Conservation (phyloP, 30 jellyfish, hydroid and myxozoan genomes). For the Calvadosia cruxmelitensis region DNA sequence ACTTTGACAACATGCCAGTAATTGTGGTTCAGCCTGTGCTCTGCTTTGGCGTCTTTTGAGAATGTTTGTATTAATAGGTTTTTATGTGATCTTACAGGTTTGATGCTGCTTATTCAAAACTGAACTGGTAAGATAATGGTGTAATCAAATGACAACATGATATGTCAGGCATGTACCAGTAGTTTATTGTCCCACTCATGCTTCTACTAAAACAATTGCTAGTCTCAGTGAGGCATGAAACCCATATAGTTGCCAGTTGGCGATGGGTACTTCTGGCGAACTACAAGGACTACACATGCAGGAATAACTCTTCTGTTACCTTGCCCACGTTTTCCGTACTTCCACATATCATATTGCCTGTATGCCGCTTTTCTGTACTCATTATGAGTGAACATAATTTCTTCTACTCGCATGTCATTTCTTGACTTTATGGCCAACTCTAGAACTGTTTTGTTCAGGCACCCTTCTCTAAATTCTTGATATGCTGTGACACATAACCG, state of each 20-base stretch:
- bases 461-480: constrained; percentile 7
- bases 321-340: constrained; percentile 14
- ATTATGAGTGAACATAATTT: not conserved
- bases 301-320: constrained; percentile 14
- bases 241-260: not conserved
- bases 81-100: no score
- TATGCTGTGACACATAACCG: constrained; percentile 3
- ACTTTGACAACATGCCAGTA: no score
- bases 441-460: constrained; percentile 4
- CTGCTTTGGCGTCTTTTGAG: no score
- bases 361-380: constrained; percentile 25
- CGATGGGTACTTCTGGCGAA: constrained; percentile 7
- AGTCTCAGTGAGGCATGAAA: not conserved
- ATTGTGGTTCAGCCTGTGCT: no score
- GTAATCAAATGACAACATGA: no score
- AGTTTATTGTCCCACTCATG: no score
- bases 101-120: no score
- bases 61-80: no score
- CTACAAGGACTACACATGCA: constrained; percentile 6
- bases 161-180: no score
- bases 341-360: constrained; percentile 9
- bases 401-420: constrained; percentile 8
- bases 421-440: constrained; percentile 10
- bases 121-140: no score
- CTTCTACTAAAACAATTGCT: no score